Evolutionary conservation across 1,140 invertebrate species (phyloP), one percentile per base, ranked within the genome.

Genomic region (Batillaria attramentaria): DNA sequence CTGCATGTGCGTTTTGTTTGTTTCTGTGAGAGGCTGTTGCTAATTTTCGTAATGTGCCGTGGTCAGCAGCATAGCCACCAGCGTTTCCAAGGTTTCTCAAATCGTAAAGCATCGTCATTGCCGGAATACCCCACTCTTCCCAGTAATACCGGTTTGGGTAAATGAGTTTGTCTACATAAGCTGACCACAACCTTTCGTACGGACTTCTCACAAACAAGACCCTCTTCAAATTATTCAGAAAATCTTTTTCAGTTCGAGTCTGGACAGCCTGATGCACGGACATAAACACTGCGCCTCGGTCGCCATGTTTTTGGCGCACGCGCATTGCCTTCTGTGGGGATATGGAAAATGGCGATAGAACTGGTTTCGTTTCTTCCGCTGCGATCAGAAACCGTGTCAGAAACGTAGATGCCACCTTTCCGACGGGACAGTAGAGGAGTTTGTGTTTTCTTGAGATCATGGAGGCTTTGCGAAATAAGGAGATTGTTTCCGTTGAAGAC

Each of bases 391-490:
- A 73, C 33, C 79, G 69, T 0, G 79, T 77, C 13, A 81, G 62
- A n/a, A 73, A 77, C 31, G 79, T 72, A 8, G 79, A 81, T 28
- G 79, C 79, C 3, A 77, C 31, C 46, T 81, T 81, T 16, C 79
- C 79, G 13, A 66, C 79, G 16, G 79, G 79, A 43, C 79, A 81
- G 75, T 76, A 81, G 37, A 73, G 39, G 0, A 73, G 57, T 6
- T 62, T 69, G 65, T 43, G 46, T 37, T 68, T 57, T 18, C 16
- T 50, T 41, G 75, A 77, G 24, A 81, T 72, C 5, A 81, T 43
- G 18, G 50, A 39, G 57, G 37, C 57, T 3, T 33, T 50, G 4
- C 39, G 70, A 68, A 80, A 77, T 0, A 16, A 6, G 10, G 54
- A 50, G 2, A 10, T 6, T 20, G 39, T 28, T 31, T 1, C 28